Base-by-base conservation (phyloP, 2,888 invertebrate species). In the Mayetiola destructor region DNA sequence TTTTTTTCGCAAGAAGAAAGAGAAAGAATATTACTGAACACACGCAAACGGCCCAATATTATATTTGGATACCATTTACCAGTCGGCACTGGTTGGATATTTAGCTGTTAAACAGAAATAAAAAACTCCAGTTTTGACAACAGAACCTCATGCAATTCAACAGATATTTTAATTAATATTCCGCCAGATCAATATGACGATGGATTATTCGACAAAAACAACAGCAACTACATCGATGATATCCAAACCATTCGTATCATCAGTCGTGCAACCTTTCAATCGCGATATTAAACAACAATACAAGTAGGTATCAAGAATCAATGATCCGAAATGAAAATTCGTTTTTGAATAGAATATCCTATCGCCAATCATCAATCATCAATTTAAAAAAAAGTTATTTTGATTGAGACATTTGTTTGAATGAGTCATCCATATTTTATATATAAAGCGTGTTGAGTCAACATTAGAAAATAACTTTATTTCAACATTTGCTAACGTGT, bases 231-330 rank as follows among this genome's bases (percentile, higher is more conserved):
- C 39, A 39, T 10, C 27, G 8, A 27, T n/a, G 9, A 27, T 48
- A 27, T 27, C 48, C 27, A 48, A 48, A 9, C 48, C 48, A 23
- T 48, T 48, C 9, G 48, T 27, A n/a, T 27, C 48, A n/a, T n/a
- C n/a, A 27, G 27, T 8, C n/a, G 5, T 27, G n/a, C 48, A 48
- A 48, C 27, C 48, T 48, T 48, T 48, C 27, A 27, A 48, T 48
- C 48, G 48, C 27, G 48, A 48, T 12, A 48, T 48, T 27, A 48
- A 48, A 48, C 48, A 48, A 27, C 48, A 48, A 48, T 48, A 48
- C n/a, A 48, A 48, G 48, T 48, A n/a, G 5, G 48, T 48, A 48
- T 48, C n/a, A n/a, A 23, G 14, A 23, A 6, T 27, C 9, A 8
- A n/a, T 5, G n/a, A 4, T 42, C 14, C 23, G 21, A 21, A 23